Percentiles rank a stretch among this genome's conserved stretches.
These are phyloP conservation scores for Anolis carolinensis DNA, from an alignment of 2,113 vertebrate genomes.

Conservation along the genomic window DNA sequence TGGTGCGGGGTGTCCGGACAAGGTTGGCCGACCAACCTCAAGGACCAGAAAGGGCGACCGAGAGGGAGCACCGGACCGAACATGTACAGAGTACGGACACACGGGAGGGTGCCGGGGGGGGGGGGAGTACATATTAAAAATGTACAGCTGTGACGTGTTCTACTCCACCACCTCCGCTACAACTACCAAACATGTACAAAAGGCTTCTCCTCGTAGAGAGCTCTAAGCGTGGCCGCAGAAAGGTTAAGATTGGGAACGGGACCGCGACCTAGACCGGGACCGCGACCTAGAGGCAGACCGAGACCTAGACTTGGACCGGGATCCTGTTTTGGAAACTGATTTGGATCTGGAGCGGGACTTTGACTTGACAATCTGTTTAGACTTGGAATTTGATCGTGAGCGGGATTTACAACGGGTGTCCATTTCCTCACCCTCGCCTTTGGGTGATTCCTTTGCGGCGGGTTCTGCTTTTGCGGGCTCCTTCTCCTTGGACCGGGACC, in stretches of 20 bases:
- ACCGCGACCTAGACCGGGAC: slow-evolving; percentile 76
- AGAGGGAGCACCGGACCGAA: slow-evolving; percentile 67
- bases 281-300: slow-evolving; percentile 77
- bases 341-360: slow-evolving; percentile 80
- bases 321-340: slow-evolving; percentile 77
- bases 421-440: slow-evolving; percentile 57
- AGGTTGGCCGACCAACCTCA: slow-evolving; percentile 58
- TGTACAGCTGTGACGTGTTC: slow-evolving; percentile 77
- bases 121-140: slow-evolving; percentile 69
- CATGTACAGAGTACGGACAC: slow-evolving; percentile 67
- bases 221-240: slow-evolving; percentile 58
- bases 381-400: slow-evolving; percentile 78
- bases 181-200: slow-evolving; percentile 82
- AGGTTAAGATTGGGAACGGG: slow-evolving; percentile 83
- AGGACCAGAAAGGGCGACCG: slow-evolving; percentile 47
- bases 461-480: slow-evolving; percentile 66
- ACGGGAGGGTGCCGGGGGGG: slow-evolving; percentile 58
- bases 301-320: slow-evolving; percentile 80
- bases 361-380: slow-evolving; percentile 75
- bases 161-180: slow-evolving; percentile 81
- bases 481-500: slow-evolving; percentile 68
- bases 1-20: slow-evolving; percentile 37
- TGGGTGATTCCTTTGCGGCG: slow-evolving; percentile 67
- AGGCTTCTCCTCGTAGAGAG: slow-evolving; percentile 64
- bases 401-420: slow-evolving; percentile 51